phyloP scores from a whole-genome alignment of 2,888 invertebrate genomes.

The Metopia argyrocephala region DNA sequence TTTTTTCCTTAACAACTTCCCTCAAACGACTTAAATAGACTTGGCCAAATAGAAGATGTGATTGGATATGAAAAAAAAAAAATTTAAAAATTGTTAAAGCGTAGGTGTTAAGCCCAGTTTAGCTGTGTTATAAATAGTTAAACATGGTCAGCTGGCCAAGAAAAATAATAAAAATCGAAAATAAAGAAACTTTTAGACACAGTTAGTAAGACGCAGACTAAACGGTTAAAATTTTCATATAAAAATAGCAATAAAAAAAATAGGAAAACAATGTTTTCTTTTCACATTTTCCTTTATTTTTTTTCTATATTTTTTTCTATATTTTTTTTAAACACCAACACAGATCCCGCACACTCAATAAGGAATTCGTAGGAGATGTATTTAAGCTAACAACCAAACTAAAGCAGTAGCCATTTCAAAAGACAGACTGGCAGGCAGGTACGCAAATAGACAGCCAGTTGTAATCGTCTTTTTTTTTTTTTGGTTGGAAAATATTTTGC shows the following conservation, averaged over 20 bases:
- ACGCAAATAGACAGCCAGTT: not conserved
- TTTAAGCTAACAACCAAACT: constrained; percentile 36
- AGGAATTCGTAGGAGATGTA: constrained; percentile 29
- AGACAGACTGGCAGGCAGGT: constrained; percentile 31
- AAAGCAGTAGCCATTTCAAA: constrained; percentile 61
- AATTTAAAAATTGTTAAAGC: constrained; percentile 41
- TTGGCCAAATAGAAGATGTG: not conserved
- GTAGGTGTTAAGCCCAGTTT: constrained; percentile 64
- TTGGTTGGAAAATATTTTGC: not conserved
- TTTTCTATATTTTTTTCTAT: not conserved
- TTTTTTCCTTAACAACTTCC: constrained; percentile 29
- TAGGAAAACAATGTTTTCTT: constrained; percentile 21
- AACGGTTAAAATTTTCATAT: constrained; percentile 10
- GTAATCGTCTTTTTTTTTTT: not conserved
- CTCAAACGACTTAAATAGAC: not conserved
- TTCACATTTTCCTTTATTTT: too few relatives aligned
- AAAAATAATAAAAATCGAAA: not conserved
- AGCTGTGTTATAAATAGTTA: constrained; percentile 55
- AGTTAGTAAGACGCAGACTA: not conserved
- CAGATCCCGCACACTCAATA: constrained; percentile 12
- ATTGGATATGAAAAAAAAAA: not conserved
- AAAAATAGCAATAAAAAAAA: too few relatives aligned
- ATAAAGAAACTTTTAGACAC: constrained; percentile 11
- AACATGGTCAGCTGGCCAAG: constrained; percentile 31
- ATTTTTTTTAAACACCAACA: constrained; percentile 21